These are phyloP conservation scores for Drosophila merina DNA, from an alignment of 2,888 invertebrate genomes.

Conservation along the genomic window DNA sequence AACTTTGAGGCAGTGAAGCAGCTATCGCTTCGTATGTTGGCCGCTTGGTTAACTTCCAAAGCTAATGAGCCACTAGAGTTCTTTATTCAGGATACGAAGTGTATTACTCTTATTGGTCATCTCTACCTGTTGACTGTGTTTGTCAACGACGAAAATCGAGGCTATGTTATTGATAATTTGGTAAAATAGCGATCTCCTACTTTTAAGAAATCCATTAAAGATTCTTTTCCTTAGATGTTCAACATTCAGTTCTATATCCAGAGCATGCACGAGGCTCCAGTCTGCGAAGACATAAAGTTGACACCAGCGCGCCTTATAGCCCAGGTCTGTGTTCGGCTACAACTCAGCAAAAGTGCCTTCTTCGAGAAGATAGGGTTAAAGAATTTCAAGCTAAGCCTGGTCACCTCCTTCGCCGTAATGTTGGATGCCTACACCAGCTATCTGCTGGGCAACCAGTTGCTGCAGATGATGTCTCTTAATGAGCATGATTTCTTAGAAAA, in stretches of 20 bases:
- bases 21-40: conserved; percentile 75
- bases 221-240: conserved; percentile 65
- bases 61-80: conserved; percentile 27
- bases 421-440: conserved; percentile 80
- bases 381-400: conserved; percentile 57
- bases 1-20: conserved; percentile 80
- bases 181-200: conserved; percentile 24
- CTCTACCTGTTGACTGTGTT: conserved; percentile 76
- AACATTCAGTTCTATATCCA: conserved; percentile 80
- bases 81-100: conserved; percentile 44
- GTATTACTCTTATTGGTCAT: conserved; percentile 71
- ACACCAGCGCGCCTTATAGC: conserved; percentile 80
- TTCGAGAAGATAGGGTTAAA: conserved; percentile 75
- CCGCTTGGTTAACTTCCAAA: conserved; percentile 70
- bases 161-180: conserved; percentile 80
- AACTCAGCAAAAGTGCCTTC: conserved; percentile 69
- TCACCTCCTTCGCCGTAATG: conserved; percentile 75
- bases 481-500: conserved; percentile 72
- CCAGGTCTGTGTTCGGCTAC: conserved; percentile 70
- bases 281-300: conserved; percentile 32
- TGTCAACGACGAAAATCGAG: conserved; percentile 75
- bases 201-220: not conserved
- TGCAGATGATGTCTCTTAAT: conserved; percentile 78
- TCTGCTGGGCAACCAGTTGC: conserved; percentile 75
- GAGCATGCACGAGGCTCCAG: conserved; percentile 62